phyloP scores from a whole-genome alignment of 2,113 vertebrate species.

The Hystrix cristata region DNA sequence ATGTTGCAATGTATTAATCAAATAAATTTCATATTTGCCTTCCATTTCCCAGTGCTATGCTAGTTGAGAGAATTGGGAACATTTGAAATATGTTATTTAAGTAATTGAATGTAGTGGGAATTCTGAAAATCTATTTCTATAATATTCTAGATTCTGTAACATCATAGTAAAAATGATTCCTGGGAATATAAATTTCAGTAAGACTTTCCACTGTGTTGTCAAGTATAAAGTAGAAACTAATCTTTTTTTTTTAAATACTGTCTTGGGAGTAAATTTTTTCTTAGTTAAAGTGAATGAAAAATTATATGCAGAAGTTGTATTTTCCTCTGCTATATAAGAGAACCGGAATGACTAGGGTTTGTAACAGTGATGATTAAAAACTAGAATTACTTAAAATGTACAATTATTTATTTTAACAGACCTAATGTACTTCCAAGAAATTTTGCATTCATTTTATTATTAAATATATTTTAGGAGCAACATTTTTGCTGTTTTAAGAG shows the following conservation, averaged over 20 bases:
- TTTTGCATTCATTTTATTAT: neutral
- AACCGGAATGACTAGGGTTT: neutral
- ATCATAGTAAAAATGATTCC: neutral
- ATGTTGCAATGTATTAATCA: slow-evolving; percentile 28
- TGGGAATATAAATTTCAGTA: neutral
- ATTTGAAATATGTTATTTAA: slow-evolving; percentile 30
- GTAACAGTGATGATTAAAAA: neutral
- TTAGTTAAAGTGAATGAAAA: neutral
- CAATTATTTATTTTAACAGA: slow-evolving; percentile 10
- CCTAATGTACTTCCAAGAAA: neutral
- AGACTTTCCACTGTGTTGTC: neutral
- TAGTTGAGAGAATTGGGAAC: neutral
- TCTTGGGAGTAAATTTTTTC: neutral
- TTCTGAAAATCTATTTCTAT: neutral
- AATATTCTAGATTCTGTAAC: neutral
- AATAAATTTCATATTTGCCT: slow-evolving; percentile 19
- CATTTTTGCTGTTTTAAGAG: neutral
- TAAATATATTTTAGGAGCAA: neutral
- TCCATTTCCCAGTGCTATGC: neutral
- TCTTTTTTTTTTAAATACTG: neutral
- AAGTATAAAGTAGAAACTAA: neutral
- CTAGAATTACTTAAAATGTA: neutral
- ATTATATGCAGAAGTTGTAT: neutral
- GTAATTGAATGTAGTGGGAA: neutral
- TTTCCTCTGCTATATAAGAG: neutral